Conservation (phyloP, 1,140 invertebrate genomes). For the Brachionus manjavacas region DNA sequence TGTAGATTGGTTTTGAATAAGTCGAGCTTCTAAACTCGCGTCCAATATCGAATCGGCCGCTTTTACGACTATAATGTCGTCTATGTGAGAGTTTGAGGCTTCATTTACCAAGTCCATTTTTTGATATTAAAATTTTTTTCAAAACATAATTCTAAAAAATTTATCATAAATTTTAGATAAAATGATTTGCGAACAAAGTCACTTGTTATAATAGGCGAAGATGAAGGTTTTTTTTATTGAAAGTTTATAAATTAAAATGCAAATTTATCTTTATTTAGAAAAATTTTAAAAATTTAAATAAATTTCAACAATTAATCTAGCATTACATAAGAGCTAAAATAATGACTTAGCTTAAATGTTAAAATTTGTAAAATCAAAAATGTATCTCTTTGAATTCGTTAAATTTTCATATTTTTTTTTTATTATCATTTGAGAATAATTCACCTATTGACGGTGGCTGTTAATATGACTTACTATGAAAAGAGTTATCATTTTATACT, state of each 20-base stretch:
- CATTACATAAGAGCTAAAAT: not conserved
- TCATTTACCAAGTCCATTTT: not conserved
- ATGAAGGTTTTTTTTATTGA: not conserved
- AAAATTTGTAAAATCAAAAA: not conserved
- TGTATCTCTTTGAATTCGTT: not conserved
- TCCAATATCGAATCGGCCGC: not conserved
- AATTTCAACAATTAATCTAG: not conserved
- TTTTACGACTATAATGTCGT: not conserved
- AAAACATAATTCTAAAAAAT: not conserved
- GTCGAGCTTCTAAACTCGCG: not conserved
- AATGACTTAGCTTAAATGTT: not conserved
- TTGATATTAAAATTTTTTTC: not conserved
- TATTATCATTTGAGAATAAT: no score
- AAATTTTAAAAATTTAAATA: conserved; percentile 17
- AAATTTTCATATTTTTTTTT: not conserved
- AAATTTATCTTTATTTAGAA: conserved; percentile 29
- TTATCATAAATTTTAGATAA: conserved; percentile 17
- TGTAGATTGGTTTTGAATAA: not conserved
- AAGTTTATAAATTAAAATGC: conserved; percentile 25
- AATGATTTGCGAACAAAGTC: not conserved
- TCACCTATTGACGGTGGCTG: no score
- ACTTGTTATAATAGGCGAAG: not conserved
- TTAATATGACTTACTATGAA: no score
- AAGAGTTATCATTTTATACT: no score
- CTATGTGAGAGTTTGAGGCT: not conserved